Base-by-base conservation (phyloP, 2,888 invertebrate genomes). In the Amblyteles armatorius region DNA sequence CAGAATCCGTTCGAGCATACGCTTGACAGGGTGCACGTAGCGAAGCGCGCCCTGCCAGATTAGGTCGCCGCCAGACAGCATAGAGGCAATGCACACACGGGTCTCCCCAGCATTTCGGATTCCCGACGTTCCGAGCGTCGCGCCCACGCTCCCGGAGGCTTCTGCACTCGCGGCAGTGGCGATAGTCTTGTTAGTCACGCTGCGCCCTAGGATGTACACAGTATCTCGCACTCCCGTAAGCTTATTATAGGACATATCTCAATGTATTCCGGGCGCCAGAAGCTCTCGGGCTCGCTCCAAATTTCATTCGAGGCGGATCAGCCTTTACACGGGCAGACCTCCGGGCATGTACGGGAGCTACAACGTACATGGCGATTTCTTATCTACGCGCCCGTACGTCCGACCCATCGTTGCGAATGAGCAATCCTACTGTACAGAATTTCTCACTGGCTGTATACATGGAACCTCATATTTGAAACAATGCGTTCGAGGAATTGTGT, bases 131-230 rank as follows among this genome's bases (percentile, higher is more conserved):
- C 48, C 67, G 83, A 88, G 87, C 88, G 88, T 88, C 82, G 81
- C 78, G 86, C 87, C 84, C 77, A 78, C 65, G 88, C 85, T 89
- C 87, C 76, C 44, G 90, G 90, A 91, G 89, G 90, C 87, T 90
- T 88, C 80, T 83, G 86, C 83, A 79, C 84, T 80, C 81, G 83
- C 73, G 77, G 88, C 89, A 88, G 88, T 86, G 89, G 89, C 90
- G 92, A 91, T 91, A 92, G 91, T 89, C 92, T 91, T 90, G 91
- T 92, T 92, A 91, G 91, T 90, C 90, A 87, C 88, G 83, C 69
- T 83, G 79, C 86, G 73, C 72, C 85, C 88, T 90, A 50, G 77
- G 16, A 60, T 74, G 68, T 60, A 74, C 72, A 74, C 83, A 76
- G 72, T 83, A 52, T 55, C 69, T 80, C 84, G 79, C 83, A 72